phyloP scores from a whole-genome alignment of 2,888 invertebrate species.

The Sarcophaga caerulescens region DNA sequence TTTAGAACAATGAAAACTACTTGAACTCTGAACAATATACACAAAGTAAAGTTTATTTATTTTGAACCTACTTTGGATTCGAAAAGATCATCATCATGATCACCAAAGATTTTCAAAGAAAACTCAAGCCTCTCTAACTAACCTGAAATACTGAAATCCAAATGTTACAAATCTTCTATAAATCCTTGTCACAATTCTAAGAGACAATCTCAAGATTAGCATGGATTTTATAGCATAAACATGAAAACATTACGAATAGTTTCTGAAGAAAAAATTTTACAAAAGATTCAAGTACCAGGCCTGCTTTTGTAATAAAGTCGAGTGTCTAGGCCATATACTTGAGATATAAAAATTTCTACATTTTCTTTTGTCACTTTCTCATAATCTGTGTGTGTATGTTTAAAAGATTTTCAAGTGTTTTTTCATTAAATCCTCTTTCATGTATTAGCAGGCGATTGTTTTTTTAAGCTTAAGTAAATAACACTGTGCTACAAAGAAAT shows the following conservation, averaged over 20 bases:
- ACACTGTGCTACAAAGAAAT: background rate
- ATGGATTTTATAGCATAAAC: constrained; percentile 39
- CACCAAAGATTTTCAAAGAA: background rate
- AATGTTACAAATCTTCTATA: constrained; percentile 46
- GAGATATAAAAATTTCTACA: constrained; percentile 25
- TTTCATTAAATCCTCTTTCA: constrained; percentile 29
- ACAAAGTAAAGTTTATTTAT: constrained; percentile 50
- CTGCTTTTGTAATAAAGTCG: constrained; percentile 49
- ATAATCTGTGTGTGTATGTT: background rate
- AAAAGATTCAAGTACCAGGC: constrained; percentile 14
- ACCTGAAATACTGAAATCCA: background rate
- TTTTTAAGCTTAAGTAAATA: constrained; percentile 54
- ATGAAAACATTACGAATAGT: background rate
- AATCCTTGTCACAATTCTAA: constrained; percentile 57
- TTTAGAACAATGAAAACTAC: constrained; percentile 33
- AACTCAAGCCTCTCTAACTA: background rate
- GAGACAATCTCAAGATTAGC: constrained; percentile 47
- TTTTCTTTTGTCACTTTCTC: constrained; percentile 3
- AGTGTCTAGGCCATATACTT: constrained; percentile 59
- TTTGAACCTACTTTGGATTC: background rate
- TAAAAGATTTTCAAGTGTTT: background rate
- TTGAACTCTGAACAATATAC: constrained; percentile 35
- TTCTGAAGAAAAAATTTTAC: constrained; percentile 12
- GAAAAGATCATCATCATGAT: constrained; percentile 40
- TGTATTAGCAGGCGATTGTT: constrained; percentile 25